Evolutionary conservation across 2,797 vertebrate genomes (phyloP).

Genomic region (Crenuchus spilurus): DNA sequence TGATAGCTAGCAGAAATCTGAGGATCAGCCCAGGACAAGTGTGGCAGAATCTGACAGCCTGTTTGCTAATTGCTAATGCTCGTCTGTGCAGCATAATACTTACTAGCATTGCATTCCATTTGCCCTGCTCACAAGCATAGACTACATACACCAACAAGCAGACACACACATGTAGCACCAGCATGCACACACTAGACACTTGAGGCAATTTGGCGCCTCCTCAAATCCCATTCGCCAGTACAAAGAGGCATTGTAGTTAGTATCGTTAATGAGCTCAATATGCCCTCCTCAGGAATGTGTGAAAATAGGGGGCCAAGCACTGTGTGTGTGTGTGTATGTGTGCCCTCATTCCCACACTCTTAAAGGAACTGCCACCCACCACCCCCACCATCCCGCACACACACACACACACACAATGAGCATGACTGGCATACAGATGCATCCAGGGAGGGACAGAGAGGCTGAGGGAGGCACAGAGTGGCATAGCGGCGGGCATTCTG

Average conservation of each 20-base stretch:
- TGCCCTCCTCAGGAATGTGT: conserved; percentile 80
- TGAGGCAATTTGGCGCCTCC: conserved; percentile 69
- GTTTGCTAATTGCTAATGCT: conserved; percentile 70
- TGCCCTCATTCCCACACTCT: conserved; percentile 78
- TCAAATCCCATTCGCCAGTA: conserved; percentile 69
- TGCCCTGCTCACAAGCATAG: conserved; percentile 42
- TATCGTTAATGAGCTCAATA: conserved; percentile 81
- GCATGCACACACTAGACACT: conserved; percentile 54
- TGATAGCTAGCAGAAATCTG: conserved; percentile 32
- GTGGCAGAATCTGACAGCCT: conserved; percentile 55
- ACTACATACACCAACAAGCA: conserved; percentile 2
- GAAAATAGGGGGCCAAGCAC: conserved; percentile 70
- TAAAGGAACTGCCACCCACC: conserved; percentile 64
- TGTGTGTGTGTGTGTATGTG: conserved; percentile 52
- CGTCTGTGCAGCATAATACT: conserved; percentile 67
- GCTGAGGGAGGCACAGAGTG: conserved; percentile 42
- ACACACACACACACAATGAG: conserved; percentile 44
- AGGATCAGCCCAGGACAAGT: conserved; percentile 59
- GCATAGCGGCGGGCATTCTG: conserved; percentile 61
- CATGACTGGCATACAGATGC: conserved; percentile 76
- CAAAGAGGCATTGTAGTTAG: conserved; percentile 80
- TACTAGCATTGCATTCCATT: conserved; percentile 47
- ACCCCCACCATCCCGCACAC: conserved; percentile 21
- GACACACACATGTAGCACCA: conserved; percentile 31
- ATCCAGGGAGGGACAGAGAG: conserved; percentile 40